Evolutionary conservation across 2,797 vertebrate genomes (phyloP).

Genomic region (Thunnus albacares): DNA sequence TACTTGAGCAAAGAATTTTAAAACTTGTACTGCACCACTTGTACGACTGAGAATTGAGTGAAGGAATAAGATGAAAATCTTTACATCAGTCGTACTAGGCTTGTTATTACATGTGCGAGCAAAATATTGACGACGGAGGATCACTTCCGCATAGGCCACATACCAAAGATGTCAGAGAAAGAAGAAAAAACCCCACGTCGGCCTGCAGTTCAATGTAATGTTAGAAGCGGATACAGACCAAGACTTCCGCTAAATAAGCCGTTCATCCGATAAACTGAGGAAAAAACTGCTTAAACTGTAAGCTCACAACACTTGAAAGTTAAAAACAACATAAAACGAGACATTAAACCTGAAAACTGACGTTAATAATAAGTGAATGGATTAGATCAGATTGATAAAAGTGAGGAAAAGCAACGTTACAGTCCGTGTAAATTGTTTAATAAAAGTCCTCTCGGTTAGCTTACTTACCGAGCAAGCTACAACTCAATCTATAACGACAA

Average conservation of each 20-base stretch:
- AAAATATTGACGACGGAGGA: constrained; percentile 57
- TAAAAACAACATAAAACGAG: not conserved
- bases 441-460: not conserved
- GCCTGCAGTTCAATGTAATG: constrained; percentile 31
- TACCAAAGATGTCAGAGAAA: constrained; percentile 44
- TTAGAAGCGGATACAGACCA: constrained; percentile 28
- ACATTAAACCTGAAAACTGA: not conserved
- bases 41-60: not conserved
- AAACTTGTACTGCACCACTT: too few species aligned
- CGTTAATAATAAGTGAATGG: not conserved
- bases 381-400: constrained; percentile 6
- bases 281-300: not conserved
- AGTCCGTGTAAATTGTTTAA: not conserved
- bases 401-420: not conserved
- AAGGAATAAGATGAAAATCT: not conserved
- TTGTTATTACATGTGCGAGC: constrained; percentile 73
- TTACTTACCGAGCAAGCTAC: not conserved
- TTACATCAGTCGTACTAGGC: constrained; percentile 10
- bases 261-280: not conserved
- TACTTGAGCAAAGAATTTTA: not conserved
- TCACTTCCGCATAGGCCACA: constrained; percentile 76
- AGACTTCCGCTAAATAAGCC: constrained; percentile 56
- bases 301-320: not conserved
- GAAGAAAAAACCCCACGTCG: constrained; percentile 1
- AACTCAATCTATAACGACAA: not conserved